phyloP scores from a whole-genome alignment of 2,797 vertebrate species.

The Hipposideros larvatus region DNA sequence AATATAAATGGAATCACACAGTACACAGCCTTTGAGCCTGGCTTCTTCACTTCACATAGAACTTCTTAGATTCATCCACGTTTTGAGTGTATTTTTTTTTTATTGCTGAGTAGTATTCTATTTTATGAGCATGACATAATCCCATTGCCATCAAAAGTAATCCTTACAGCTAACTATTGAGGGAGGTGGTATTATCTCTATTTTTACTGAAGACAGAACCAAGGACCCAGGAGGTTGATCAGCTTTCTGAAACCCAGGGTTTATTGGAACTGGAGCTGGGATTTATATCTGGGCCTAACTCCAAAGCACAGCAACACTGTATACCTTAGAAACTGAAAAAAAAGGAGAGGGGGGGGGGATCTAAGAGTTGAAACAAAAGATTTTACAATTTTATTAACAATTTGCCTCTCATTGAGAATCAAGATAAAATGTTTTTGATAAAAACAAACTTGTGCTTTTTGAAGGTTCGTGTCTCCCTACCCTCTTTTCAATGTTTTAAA shows the following conservation, averaged over 20 bases:
- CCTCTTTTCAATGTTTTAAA: background rate
- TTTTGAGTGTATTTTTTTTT: constrained; percentile 14
- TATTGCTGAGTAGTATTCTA: background rate
- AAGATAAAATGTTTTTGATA: constrained; percentile 51
- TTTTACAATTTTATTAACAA: background rate
- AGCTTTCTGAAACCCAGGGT: background rate
- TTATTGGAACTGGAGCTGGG: background rate
- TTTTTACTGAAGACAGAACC: background rate
- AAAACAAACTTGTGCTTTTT: background rate
- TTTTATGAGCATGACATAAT: background rate
- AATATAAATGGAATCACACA: background rate
- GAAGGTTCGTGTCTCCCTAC: background rate
- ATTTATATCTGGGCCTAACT: background rate
- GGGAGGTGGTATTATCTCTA: background rate
- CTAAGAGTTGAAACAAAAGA: background rate
- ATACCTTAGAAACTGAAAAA: background rate
- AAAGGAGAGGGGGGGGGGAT: background rate
- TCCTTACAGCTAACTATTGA: background rate
- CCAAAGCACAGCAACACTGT: background rate
- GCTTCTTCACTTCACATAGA: background rate
- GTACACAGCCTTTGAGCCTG: background rate
- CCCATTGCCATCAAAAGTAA: background rate
- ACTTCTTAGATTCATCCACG: background rate
- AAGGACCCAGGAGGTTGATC: background rate
- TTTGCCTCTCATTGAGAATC: constrained; percentile 28